Evolutionary conservation across 2,113 vertebrate species (phyloP).

Genomic region (Stercorarius parasiticus): DNA sequence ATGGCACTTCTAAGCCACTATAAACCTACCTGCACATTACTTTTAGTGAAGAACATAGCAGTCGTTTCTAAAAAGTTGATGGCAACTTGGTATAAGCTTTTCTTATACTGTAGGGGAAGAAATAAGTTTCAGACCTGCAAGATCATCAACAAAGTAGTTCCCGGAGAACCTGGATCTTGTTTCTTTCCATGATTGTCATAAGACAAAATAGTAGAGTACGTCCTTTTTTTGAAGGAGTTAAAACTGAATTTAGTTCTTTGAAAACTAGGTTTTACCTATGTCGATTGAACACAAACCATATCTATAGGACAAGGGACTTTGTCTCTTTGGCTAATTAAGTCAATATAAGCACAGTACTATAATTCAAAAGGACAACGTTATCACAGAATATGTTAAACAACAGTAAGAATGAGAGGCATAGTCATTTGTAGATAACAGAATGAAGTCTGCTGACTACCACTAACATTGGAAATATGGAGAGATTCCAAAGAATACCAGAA

Average conservation of each 20-base stretch:
- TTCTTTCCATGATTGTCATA: neutral
- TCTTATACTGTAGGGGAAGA: neutral
- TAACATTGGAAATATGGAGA: neutral
- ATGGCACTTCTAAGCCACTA: neutral
- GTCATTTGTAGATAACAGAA: neutral
- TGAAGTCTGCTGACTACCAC: neutral
- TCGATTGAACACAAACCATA: rapidly evolving
- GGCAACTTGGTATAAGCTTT: neutral
- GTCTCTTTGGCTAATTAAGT: neutral
- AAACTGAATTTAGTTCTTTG: neutral
- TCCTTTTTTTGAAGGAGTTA: neutral
- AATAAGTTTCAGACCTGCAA: neutral
- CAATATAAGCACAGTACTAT: neutral
- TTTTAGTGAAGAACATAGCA: neutral
- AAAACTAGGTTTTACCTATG: neutral
- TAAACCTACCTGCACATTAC: neutral
- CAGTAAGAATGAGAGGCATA: neutral
- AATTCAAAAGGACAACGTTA: neutral
- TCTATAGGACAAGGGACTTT: neutral
- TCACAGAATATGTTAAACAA: neutral
- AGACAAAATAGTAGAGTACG: neutral
- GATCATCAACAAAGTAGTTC: neutral
- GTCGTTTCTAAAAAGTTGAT: neutral
- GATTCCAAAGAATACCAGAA: neutral
- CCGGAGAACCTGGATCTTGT: neutral